Evolutionary conservation across 23 tunicate species (phyloP).

Genomic region (Halocynthia roretzi): DNA sequence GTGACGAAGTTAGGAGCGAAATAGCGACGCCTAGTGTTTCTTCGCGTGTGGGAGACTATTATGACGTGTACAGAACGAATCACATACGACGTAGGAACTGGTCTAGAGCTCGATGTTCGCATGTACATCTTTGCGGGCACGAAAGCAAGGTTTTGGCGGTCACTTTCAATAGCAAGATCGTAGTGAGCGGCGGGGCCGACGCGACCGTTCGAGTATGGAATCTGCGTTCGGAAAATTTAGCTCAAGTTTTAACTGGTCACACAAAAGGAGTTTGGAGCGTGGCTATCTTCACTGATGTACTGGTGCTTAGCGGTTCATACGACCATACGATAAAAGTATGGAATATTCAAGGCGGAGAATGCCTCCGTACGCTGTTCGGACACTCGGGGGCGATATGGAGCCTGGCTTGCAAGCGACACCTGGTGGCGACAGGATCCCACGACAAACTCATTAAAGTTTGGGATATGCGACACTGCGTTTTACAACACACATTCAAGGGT

Average conservation of each 20-base stretch:
- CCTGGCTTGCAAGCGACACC: slow-evolving; percentile 56
- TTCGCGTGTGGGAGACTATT: neutral
- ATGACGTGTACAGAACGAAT: slow-evolving; percentile 45
- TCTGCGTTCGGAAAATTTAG: slow-evolving; percentile 16
- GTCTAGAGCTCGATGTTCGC: slow-evolving; percentile 41
- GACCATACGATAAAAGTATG: slow-evolving; percentile 70
- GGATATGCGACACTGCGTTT: slow-evolving; percentile 66
- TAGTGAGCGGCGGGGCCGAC: slow-evolving; percentile 82
- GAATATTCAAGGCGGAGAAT: slow-evolving; percentile 34
- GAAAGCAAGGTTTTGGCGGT: slow-evolving; percentile 55
- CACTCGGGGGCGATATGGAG: slow-evolving; percentile 78
- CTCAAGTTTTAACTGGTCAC: slow-evolving; percentile 62
- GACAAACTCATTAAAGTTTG: slow-evolving; percentile 64
- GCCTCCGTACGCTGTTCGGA: slow-evolving; percentile 67
- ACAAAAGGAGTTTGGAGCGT: slow-evolving; percentile 88
- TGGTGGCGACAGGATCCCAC: slow-evolving; percentile 72
- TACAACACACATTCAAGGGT: slow-evolving; percentile 50
- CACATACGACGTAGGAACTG: slow-evolving; percentile 55
- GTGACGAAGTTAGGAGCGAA: slow-evolving; percentile 41
- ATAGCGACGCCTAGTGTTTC: slow-evolving; percentile 28
- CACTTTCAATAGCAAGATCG: slow-evolving; percentile 32
- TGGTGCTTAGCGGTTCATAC: slow-evolving; percentile 76
- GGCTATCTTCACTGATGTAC: slow-evolving; percentile 42
- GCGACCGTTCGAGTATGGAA: slow-evolving; percentile 69
- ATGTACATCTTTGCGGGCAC: slow-evolving; percentile 42